Evolutionary conservation across 2,797 vertebrate genomes (phyloP), one percentile per base, ranked within the genome.

Genomic region (Pogonophryne albipinna): DNA sequence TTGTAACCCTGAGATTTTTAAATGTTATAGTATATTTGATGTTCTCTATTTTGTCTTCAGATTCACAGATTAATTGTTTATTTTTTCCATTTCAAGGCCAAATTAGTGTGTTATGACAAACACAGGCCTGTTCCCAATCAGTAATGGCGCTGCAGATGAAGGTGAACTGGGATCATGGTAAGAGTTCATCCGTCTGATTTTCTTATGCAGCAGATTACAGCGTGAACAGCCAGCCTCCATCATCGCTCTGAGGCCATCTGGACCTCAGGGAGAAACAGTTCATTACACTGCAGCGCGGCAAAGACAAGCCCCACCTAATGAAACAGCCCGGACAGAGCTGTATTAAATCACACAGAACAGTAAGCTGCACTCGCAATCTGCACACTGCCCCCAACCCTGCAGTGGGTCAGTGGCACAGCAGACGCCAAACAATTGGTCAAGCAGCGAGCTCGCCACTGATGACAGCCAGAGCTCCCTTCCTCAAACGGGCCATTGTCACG

Each of bases 341-440:
- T 75, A 93, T 90, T 92, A 89, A 93, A 92, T 89, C 91, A 87
- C 83, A 74, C 80, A 74, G 66, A 71, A 72, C 68, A 67, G 74
- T 93, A 93, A 92, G 87, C 90, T 82, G 85, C 87, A 88, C 83
- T 67, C 13, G 70, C 85, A 90, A 90, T 92, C 90, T 90, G 90
- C 79, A 86, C 83, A 23, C 76, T 19, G 84, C 59, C 76, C 74
- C 85, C 85, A 64, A 67, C 85, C 83, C 69, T 17, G n/a, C 83
- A 90, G 82, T 92, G 89, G 91, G 91, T 93, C 90, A 93, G 93
- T 92, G 80, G 92, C 85, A 90, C 91, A 89, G 82, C 87, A 86
- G 85, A 87, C 85, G 41, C 59, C 31, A 6, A 16, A 15, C 82
- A 59, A 19, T 45, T 67, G 55, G 69, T 70, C 76, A 63, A 73